phyloP scores from a whole-genome alignment of 2,797 vertebrate genomes.

The Percopsis omiscomaycus region DNA sequence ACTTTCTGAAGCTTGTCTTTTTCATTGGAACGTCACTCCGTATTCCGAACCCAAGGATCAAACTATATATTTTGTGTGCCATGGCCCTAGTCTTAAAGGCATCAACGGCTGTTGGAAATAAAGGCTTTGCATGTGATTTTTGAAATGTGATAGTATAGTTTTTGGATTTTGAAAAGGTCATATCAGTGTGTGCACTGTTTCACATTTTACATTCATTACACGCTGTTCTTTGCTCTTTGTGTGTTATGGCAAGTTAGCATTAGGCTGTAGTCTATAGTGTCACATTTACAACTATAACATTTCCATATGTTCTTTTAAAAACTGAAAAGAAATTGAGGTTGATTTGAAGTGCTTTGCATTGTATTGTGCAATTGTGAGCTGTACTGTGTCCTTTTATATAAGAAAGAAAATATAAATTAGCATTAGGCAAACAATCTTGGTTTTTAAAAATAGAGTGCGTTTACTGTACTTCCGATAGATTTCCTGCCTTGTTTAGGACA shows the following conservation, averaged over 20 bases:
- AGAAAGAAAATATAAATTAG: too few relatives aligned
- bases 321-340: too few relatives aligned
- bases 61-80: background rate
- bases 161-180: conserved; percentile 37
- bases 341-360: too few relatives aligned
- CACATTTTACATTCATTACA: too few relatives aligned
- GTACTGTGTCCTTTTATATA: too few relatives aligned
- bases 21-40: conserved; percentile 37
- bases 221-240: too few relatives aligned
- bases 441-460: too few relatives aligned
- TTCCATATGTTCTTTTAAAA: conserved; percentile 31
- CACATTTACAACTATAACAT: conserved; percentile 26
- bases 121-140: conserved; percentile 24
- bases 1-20: conserved; percentile 58
- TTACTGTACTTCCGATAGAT: too few relatives aligned
- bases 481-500: too few relatives aligned
- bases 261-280: conserved; percentile 12
- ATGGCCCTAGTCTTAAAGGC: conserved; percentile 11
- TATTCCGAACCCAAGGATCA: conserved; percentile 27
- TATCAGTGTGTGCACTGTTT: conserved; percentile 4
- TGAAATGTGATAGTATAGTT: conserved; percentile 18
- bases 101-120: conserved; percentile 21
- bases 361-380: too few relatives aligned
- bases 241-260: too few relatives aligned
- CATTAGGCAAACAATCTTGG: too few relatives aligned